phyloP scores from a whole-genome alignment of 2,888 invertebrate genomes.

The Slavum lentiscoides region DNA sequence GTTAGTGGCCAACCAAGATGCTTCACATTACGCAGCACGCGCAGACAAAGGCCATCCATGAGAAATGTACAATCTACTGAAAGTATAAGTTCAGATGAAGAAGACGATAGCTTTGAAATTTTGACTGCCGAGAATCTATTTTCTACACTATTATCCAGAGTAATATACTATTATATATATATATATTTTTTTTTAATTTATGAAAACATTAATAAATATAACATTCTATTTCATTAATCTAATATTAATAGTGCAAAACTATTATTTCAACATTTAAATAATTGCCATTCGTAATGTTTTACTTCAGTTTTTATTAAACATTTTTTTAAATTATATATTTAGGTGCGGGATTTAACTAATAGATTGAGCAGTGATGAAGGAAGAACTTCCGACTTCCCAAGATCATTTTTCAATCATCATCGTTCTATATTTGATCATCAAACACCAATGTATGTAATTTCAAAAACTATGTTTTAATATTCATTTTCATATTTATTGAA shows the following conservation, averaged over 20 bases:
- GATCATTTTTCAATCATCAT: conserved; percentile 65
- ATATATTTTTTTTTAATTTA: neutral
- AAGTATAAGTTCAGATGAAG: conserved; percentile 84
- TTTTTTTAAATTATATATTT: conserved; percentile 52
- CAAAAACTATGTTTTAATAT: neutral
- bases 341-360: conserved; percentile 83
- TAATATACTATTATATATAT: conserved; percentile 59
- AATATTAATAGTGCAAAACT: neutral
- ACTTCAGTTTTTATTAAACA: conserved; percentile 8
- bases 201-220: neutral
- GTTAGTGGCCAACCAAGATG: conserved; percentile 61
- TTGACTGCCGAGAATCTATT: conserved; percentile 89
- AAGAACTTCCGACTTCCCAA: conserved; percentile 60
- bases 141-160: conserved; percentile 81
- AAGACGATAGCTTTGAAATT: conserved; percentile 88
- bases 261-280: neutral
- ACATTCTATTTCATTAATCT: neutral
- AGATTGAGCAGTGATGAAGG: conserved; percentile 82
- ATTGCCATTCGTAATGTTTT: neutral
- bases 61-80: conserved; percentile 71
- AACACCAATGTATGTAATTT: conserved; percentile 54
- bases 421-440: conserved; percentile 63
- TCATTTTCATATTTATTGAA: neutral
- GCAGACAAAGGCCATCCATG: conserved; percentile 63
- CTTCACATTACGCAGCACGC: conserved; percentile 67